Base-by-base conservation (phyloP, 1,140 invertebrate species). In the Theocolax elegans region DNA sequence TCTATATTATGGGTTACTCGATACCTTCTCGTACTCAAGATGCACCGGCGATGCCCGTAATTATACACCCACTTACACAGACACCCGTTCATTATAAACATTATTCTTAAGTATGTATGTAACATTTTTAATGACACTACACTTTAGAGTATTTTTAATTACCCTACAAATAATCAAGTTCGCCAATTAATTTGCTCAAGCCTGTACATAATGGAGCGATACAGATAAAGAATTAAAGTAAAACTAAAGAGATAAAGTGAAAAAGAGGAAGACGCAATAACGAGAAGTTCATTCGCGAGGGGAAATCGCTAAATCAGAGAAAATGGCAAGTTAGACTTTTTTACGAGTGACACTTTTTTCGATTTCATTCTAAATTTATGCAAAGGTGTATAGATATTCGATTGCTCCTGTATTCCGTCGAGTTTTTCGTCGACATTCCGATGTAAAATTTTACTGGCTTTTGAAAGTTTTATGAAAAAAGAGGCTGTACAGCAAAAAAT, bases 391-490 rank as follows among this genome's bases (percentile, higher is more conserved):
- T 42, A 35, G 17, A 35, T 49, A 49, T 63, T 63, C 19, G 29
- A 63, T 63, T 63, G 49, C 49, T 54, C n/a, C 7, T 27, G 25
- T 54, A 31, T 27, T 65, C 19, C 23, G 13, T 38, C 48, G 46
- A 40, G 31, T 64, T 64, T 63, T 38, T 44, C 38, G 38, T 66
- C 38, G 44, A 79, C 76, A 74, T 78, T 23, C 29, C n/a, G 25
- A 38, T 46, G 27, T 48, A 35, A 56, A 44, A 66, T 58, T 23
- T 67, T 48, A 67, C 15, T 42, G 42, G 8, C 38, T 42, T 23
- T 46, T 53, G 29, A 44, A 54, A 54, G 51, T 66, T 66, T 54
- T 56, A 44, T 58, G 42, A 67, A 58, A 48, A 44, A 44, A 54
- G 38, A 38, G 1, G 15, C 31, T 66, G 35, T 38, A 27, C 19